These are phyloP conservation scores for Agonum fuliginosum DNA, from an alignment of 2,888 invertebrate species.

Conservation along the genomic window DNA sequence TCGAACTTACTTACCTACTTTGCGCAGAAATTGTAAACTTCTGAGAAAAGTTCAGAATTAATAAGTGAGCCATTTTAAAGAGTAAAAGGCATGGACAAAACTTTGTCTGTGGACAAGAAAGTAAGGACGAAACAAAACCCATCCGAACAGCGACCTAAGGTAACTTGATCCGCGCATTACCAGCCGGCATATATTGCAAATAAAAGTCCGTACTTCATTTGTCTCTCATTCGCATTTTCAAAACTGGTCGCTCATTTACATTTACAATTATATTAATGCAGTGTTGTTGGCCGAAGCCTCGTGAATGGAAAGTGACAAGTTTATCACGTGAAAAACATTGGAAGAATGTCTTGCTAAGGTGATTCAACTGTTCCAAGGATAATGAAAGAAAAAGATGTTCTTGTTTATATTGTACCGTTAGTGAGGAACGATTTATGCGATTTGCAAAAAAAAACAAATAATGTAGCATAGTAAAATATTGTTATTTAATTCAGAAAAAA, in stretches of 20 bases:
- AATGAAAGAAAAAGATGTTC: slow-evolving; percentile 32
- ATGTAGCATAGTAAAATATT: neutral
- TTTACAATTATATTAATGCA: slow-evolving; percentile 52
- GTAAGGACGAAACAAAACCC: too few species aligned
- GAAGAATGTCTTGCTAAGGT: slow-evolving; percentile 28
- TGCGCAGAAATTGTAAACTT: too few species aligned
- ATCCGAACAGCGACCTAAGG: slow-evolving; percentile 2
- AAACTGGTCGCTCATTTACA: slow-evolving; percentile 43
- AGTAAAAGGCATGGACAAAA: too few species aligned
- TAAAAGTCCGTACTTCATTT: slow-evolving; percentile 42
- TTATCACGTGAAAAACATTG: slow-evolving; percentile 48
- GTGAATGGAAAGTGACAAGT: slow-evolving; percentile 46
- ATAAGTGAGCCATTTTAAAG: too few species aligned
- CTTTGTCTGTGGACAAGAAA: too few species aligned
- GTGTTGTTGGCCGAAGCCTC: slow-evolving; percentile 11
- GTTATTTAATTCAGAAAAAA: neutral
- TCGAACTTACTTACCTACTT: too few species aligned
- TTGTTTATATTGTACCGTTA: slow-evolving; percentile 20
- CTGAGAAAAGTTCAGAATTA: too few species aligned
- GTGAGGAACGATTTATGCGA: neutral
- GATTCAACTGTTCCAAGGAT: slow-evolving; percentile 38
- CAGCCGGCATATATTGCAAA: slow-evolving; percentile 10
- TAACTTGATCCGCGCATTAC: slow-evolving; percentile 31
- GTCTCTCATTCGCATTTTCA: slow-evolving; percentile 22
- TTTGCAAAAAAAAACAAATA: neutral